Evolutionary conservation across 2,113 vertebrate species (phyloP).

Genomic region (Pipa parva): DNA sequence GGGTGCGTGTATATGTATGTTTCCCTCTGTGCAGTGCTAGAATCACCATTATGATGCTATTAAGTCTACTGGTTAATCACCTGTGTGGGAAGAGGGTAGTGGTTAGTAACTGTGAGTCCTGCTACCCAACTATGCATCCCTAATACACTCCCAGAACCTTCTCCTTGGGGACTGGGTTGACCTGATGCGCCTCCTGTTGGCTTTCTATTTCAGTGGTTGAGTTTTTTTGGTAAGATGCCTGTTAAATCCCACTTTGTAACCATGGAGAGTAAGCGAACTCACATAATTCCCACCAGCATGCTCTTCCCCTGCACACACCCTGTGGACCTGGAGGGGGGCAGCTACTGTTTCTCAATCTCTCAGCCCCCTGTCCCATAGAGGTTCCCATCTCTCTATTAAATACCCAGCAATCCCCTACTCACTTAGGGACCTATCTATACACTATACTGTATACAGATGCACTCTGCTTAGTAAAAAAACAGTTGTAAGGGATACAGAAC

Average conservation of each 20-base stretch:
- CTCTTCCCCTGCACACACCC: slow-evolving; percentile 8
- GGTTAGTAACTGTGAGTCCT: not conserved
- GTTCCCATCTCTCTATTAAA: too few species aligned
- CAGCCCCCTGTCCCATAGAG: not conserved
- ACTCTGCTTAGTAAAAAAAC: too few species aligned
- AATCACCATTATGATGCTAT: too few species aligned
- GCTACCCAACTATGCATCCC: not conserved
- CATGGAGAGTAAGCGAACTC: slow-evolving; percentile 19
- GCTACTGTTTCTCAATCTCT: not conserved
- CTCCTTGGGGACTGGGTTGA: not conserved
- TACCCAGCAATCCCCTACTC: too few species aligned
- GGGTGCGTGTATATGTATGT: too few species aligned
- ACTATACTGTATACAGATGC: too few species aligned
- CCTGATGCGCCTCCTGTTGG: slow-evolving; percentile 37
- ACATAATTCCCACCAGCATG: slow-evolving; percentile 24
- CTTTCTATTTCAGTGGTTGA: slow-evolving; percentile 25
- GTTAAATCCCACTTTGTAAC: slow-evolving; percentile 19
- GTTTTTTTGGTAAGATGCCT: slow-evolving; percentile 30
- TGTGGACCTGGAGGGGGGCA: not conserved
- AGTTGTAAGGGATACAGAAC: too few species aligned
- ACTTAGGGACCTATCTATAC: too few species aligned
- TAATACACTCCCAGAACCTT: not conserved
- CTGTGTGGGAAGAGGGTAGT: not conserved
- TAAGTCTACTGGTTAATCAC: slow-evolving; percentile 10
- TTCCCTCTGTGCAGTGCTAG: too few species aligned